These are phyloP conservation scores for Sciurus vulgaris DNA, from an alignment of 2,797 vertebrate genomes.

Conservation along the genomic window DNA sequence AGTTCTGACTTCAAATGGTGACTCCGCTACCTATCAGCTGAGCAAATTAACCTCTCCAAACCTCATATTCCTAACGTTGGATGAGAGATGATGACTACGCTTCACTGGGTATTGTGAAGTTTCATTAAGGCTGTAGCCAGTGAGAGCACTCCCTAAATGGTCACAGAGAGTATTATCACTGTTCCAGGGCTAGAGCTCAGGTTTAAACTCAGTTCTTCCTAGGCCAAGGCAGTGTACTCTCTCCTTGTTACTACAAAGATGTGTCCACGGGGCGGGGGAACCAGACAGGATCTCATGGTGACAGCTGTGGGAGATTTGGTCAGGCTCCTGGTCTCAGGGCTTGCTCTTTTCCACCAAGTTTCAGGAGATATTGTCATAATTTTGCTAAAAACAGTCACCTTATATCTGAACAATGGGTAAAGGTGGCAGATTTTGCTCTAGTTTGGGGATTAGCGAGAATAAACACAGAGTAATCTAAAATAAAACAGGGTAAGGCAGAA, in stretches of 20 bases:
- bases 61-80: background rate
- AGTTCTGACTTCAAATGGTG: background rate
- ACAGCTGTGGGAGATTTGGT: background rate
- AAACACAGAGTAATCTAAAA: background rate
- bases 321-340: background rate
- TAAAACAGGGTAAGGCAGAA: background rate
- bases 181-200: background rate
- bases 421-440: background rate
- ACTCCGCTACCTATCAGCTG: background rate
- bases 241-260: background rate
- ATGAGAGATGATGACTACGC: background rate
- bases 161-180: background rate
- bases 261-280: background rate
- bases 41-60: background rate
- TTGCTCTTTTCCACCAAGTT: background rate
- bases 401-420: background rate
- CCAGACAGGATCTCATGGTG: background rate
- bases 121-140: background rate
- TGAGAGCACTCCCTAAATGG: background rate
- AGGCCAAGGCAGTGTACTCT: background rate
- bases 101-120: background rate
- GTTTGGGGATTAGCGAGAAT: constrained; percentile 23
- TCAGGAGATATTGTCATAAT: background rate
- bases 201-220: background rate
- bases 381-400: background rate